Percentiles rank a stretch among this genome's conserved stretches.
Conservation (phyloP, 2,888 invertebrate species). For the Spilosoma lubricipeda region DNA sequence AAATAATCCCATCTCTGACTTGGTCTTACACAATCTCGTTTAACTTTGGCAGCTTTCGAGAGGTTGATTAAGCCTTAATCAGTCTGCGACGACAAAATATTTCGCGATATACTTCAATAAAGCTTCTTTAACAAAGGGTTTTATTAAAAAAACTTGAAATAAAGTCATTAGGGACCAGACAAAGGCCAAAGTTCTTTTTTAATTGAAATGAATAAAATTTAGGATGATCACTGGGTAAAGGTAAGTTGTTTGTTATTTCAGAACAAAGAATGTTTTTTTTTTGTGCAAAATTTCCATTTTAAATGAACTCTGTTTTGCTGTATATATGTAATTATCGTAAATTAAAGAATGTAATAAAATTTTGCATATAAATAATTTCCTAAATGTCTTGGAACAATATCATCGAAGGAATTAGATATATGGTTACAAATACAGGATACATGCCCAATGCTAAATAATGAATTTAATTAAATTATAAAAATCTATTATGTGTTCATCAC, state of each 20-base stretch:
- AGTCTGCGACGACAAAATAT: conserved; percentile 39
- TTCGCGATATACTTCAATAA: conserved; percentile 20
- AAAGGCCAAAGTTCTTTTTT: conserved; percentile 3
- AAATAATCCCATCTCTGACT: conserved; percentile 19
- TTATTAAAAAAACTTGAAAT: background rate
- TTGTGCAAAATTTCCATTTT: background rate
- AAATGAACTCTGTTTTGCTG: background rate
- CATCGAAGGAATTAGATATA: too few relatives aligned
- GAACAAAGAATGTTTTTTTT: background rate
- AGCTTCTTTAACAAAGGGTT: conserved; percentile 2
- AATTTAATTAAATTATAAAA: background rate
- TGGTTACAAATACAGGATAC: too few relatives aligned
- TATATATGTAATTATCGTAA: background rate
- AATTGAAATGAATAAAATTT: conserved; percentile 4
- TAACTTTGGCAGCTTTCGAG: conserved; percentile 46
- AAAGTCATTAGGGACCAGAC: background rate
- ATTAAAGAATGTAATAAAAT: background rate
- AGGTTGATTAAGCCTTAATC: conserved; percentile 58
- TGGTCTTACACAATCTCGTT: conserved; percentile 31
- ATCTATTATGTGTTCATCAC: too few relatives aligned
- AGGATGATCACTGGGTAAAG: background rate
- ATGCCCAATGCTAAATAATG: too few relatives aligned
- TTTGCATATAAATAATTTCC: too few relatives aligned
- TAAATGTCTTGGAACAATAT: too few relatives aligned
- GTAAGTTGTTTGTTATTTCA: background rate